These are phyloP conservation scores for Phymorhynchus buccinoides DNA, from an alignment of 1,140 invertebrate species.

Conservation along the genomic window DNA sequence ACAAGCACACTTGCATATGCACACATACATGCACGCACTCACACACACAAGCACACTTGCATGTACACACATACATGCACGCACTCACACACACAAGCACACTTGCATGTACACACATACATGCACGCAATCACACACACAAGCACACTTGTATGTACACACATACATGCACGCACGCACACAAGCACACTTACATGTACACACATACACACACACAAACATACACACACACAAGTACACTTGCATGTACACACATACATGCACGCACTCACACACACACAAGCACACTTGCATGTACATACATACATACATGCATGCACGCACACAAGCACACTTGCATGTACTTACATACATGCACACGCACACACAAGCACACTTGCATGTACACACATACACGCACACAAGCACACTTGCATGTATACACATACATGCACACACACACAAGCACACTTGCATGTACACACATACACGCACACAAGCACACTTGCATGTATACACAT, in stretches of 20 bases:
- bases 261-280: neutral
- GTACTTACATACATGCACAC: too few species aligned
- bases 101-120: neutral
- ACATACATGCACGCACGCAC: neutral
- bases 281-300: too few species aligned
- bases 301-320: neutral
- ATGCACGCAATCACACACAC: neutral
- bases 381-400: neutral
- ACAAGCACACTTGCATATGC: neutral
- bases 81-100: neutral
- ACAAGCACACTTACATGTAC: neutral
- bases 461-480: too few species aligned
- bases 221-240: neutral
- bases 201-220: slow-evolving; percentile 3
- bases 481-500: too few species aligned
- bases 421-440: neutral
- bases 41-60: too few species aligned
- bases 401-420: neutral
- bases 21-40: neutral
- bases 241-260: neutral
- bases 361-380: neutral
- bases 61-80: neutral
- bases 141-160: neutral
- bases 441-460: neutral
- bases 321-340: neutral